Percentiles rank a stretch among this genome's conserved stretches.
Evolutionary conservation across 2,113 vertebrate species (phyloP).

Genomic region (Rhipidura dahli): DNA sequence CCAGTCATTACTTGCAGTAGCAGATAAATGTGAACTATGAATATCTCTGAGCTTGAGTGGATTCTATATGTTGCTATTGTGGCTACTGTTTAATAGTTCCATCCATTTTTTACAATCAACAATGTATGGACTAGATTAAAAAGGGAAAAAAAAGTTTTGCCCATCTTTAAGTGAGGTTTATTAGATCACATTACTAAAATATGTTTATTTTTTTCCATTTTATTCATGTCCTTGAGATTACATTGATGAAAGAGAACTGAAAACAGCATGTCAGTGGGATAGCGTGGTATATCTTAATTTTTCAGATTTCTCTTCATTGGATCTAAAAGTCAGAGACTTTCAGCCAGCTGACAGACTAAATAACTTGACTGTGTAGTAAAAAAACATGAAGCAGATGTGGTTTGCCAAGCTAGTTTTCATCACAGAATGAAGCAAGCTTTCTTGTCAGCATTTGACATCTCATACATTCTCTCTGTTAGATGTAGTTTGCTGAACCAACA

Average conservation of each 20-base stretch:
- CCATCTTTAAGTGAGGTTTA: background rate
- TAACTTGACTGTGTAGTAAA: background rate
- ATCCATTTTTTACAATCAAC: background rate
- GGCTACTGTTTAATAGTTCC: background rate
- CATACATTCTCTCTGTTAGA: background rate
- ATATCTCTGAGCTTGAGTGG: background rate
- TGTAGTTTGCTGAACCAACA: background rate
- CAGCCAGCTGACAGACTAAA: background rate
- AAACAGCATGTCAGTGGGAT: background rate
- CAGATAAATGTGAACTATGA: background rate
- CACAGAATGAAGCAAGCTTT: background rate
- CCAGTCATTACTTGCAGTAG: background rate
- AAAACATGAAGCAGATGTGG: background rate
- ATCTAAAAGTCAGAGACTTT: background rate
- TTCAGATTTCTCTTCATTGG: background rate
- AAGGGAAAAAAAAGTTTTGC: background rate
- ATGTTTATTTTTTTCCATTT: background rate
- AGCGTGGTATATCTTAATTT: background rate
- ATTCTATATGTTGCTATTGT: background rate
- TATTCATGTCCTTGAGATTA: background rate
- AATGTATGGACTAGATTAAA: background rate
- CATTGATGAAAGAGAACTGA: background rate
- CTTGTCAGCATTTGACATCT: background rate
- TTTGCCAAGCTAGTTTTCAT: background rate
- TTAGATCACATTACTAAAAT: background rate